Evolutionary conservation across 2,113 vertebrate species (phyloP).

Genomic region (Rhagologus leucostigma): DNA sequence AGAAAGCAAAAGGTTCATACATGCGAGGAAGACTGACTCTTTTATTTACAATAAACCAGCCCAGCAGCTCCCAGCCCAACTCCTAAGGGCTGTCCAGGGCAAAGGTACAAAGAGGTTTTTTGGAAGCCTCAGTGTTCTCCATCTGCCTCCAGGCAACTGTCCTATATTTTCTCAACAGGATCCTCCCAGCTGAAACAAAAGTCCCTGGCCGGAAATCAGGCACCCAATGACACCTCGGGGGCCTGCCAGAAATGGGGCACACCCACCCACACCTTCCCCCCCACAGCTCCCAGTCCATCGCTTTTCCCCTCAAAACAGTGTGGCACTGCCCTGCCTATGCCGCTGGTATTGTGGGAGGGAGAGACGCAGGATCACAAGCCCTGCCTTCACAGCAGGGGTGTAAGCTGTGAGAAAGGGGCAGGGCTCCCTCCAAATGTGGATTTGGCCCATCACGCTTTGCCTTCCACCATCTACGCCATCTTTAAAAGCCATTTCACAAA

Average conservation of each 20-base stretch:
- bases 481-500: slow-evolving; percentile 59
- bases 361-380: background rate
- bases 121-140: background rate
- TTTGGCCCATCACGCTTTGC: background rate
- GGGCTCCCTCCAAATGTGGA: background rate
- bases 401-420: background rate
- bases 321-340: rapidly evolving
- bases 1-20: slow-evolving; percentile 29
- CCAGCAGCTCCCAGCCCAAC: background rate
- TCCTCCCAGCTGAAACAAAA: background rate
- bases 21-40: background rate
- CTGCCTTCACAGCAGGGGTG: background rate
- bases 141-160: background rate
- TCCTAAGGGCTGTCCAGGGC: slow-evolving; percentile 15
- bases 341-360: background rate
- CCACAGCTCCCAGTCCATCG: rapidly evolving
- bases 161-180: background rate
- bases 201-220: background rate
- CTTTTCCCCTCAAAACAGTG: background rate
- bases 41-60: background rate
- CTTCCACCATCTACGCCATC: background rate
- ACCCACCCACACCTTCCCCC: background rate
- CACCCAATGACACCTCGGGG: background rate
- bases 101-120: slow-evolving; percentile 37
- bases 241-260: background rate